Evolutionary conservation across 1,140 invertebrate species (phyloP).

Genomic region (Bemisia tabaci): DNA sequence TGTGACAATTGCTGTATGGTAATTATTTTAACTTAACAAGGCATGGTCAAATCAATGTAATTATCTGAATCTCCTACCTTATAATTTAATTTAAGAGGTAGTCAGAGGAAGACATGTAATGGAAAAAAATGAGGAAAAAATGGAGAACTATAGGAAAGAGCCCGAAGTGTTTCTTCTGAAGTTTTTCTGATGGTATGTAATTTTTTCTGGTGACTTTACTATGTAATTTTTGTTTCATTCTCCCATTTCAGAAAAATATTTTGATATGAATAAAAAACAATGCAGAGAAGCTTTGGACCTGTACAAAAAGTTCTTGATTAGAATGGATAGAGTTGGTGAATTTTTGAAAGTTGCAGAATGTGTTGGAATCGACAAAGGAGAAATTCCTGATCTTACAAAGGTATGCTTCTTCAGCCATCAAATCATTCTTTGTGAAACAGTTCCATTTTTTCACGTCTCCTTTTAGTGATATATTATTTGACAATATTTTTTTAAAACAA

Average conservation of each 20-base stretch:
- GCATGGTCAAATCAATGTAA: no score
- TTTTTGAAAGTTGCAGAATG: slow-evolving; percentile 96
- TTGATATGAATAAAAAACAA: slow-evolving; percentile 99
- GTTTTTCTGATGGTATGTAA: no score
- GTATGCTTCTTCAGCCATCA: no score
- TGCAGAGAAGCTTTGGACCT: slow-evolving; percentile 94
- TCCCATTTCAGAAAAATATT: slow-evolving; percentile 75
- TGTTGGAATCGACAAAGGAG: slow-evolving; percentile 96
- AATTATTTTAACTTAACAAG: no score
- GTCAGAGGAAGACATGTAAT: no score
- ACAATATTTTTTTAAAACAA: not conserved
- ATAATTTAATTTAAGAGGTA: no score
- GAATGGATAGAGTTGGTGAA: slow-evolving; percentile 97
- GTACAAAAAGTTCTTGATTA: slow-evolving; percentile 97
- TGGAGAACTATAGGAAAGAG: no score
- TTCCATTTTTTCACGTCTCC: slow-evolving; percentile 8
- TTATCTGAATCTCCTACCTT: no score
- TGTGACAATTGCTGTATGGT: no score
- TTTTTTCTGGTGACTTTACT: slow-evolving; percentile 5
- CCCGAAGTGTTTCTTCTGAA: no score
- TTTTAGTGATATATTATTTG: not conserved
- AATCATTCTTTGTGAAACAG: slow-evolving; percentile 7
- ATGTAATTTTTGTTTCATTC: slow-evolving; percentile 1
- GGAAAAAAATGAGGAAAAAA: no score
- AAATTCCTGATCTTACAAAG: slow-evolving; percentile 96